These are phyloP conservation scores for Apamea anceps DNA, from an alignment of 2,888 invertebrate genomes.

Conservation along the genomic window DNA sequence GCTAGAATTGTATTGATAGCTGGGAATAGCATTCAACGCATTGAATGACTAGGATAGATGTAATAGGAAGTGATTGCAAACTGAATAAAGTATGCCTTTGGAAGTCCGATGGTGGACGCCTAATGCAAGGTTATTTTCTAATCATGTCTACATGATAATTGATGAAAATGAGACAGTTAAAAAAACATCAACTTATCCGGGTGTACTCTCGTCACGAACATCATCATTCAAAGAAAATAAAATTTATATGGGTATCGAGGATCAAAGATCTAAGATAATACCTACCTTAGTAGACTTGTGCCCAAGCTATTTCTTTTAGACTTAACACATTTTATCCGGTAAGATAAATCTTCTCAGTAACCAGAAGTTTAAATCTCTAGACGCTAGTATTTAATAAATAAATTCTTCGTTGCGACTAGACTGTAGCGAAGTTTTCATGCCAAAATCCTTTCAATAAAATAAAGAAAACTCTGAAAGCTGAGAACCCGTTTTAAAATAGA, in stretches of 20 bases:
- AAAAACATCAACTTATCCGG: background rate
- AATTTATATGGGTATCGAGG: background rate
- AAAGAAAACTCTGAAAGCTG: background rate
- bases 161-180: background rate
- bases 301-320: background rate
- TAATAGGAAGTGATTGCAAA: background rate
- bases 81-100: background rate
- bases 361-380: constrained; percentile 15
- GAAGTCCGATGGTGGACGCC: background rate
- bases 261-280: background rate
- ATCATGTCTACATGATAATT: background rate
- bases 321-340: background rate
- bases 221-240: too few species aligned
- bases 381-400: constrained; percentile 45
- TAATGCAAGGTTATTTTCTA: background rate
- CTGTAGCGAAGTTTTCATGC: constrained; percentile 1
- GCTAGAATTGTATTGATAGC: constrained; percentile 14
- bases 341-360: background rate
- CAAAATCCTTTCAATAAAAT: constrained; percentile 6
- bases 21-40: constrained; percentile 8
- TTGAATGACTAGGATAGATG: background rate
- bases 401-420: constrained; percentile 16
- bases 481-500: background rate
- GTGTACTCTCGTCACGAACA: too few species aligned
- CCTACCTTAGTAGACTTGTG: background rate